Conservation (phyloP, 1,140 invertebrate species). For the Latrodectus geometricus region DNA sequence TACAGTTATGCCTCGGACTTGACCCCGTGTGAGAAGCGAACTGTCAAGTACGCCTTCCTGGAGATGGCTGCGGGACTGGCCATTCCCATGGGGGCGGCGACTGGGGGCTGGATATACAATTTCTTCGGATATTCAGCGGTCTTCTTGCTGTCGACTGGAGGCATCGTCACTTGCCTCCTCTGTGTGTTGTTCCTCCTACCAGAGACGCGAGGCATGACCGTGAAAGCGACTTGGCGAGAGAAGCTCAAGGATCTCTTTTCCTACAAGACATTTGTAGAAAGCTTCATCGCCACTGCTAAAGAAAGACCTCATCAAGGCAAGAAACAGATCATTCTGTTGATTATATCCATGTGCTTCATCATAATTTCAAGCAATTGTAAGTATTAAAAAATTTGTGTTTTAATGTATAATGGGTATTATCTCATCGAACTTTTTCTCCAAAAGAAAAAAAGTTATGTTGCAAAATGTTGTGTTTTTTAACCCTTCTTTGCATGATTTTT, state of each 20-base stretch:
- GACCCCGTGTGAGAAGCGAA: conserved; percentile 1
- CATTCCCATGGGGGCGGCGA: conserved; percentile 19
- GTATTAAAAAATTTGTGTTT: not conserved
- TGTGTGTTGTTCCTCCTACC: conserved; percentile 31
- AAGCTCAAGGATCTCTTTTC: conserved; percentile 40
- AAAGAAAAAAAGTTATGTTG: no score
- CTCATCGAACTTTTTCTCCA: no score
- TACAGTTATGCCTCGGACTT: conserved; percentile 54
- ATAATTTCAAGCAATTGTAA: conserved; percentile 49
- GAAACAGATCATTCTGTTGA: conserved; percentile 33
- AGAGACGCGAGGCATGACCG: conserved; percentile 26
- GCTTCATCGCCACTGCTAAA: conserved; percentile 40
- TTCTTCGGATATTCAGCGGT: conserved; percentile 46
- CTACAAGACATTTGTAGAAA: conserved; percentile 37
- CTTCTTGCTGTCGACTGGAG: conserved; percentile 23
- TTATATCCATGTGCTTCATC: conserved; percentile 49
- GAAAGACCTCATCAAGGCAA: conserved; percentile 33
- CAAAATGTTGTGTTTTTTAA: no score
- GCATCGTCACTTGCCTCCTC: conserved; percentile 12
- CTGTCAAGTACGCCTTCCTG: conserved; percentile 50
- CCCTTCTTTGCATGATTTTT: no score
- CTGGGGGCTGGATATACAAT: conserved; percentile 50
- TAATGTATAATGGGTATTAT: no score
- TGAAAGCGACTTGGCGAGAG: not conserved
- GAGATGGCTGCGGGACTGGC: conserved; percentile 32